Evolutionary conservation across 2,888 invertebrate species (phyloP).

Genomic region (Megastigmus dorsalis): DNA sequence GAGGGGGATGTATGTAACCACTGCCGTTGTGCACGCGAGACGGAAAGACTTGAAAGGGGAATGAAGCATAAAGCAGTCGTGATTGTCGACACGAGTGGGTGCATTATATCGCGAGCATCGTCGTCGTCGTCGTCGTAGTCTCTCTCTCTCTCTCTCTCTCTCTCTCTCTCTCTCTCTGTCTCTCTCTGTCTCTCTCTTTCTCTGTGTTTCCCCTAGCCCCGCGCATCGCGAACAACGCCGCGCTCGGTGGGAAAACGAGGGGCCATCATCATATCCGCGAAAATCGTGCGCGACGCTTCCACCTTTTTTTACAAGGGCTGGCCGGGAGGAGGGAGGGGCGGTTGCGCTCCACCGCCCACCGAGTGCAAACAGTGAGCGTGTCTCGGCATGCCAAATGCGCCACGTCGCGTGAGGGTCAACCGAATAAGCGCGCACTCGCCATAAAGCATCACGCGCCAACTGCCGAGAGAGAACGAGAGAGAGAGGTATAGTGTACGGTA

Average conservation of each 20-base stretch:
- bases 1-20: no score
- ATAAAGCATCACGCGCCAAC: constrained; percentile 14
- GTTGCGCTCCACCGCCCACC: no score
- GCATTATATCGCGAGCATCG: not conserved
- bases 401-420: constrained; percentile 12
- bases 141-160: not conserved
- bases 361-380: not conserved
- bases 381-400: constrained; percentile 1
- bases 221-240: not conserved
- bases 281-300: not conserved
- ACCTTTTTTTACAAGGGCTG: not conserved
- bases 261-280: no score
- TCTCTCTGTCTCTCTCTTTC: no score
- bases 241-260: no score
- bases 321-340: no score
- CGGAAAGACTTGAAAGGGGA: not conserved
- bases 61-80: constrained; percentile 26
- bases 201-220: no score
- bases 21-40: no score
- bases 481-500: not conserved
- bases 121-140: no score
- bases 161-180: not conserved
- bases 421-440: constrained; percentile 14
- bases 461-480: not conserved
- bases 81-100: constrained; percentile 18